Conservation (phyloP, 2,888 invertebrate genomes). For the Caradrina kadenii region DNA sequence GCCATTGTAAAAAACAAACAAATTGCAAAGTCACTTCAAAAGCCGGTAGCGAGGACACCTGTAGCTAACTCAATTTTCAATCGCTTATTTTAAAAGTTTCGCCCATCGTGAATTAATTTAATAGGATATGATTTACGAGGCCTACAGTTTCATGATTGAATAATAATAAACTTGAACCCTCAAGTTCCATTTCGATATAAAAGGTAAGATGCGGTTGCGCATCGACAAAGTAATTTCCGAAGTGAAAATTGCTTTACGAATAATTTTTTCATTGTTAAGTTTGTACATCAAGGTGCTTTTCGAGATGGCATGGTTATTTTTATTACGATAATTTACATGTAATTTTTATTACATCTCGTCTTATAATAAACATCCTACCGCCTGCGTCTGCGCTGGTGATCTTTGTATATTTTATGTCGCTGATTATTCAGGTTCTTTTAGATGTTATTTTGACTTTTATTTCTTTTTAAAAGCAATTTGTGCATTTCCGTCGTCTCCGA, state of each 20-base stretch:
- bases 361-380: constrained; percentile 62
- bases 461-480: constrained; percentile 49
- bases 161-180: constrained; percentile 67
- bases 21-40: constrained; percentile 28
- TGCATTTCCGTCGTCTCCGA: constrained; percentile 47
- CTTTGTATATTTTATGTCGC: constrained; percentile 54
- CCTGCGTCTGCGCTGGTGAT: constrained; percentile 40
- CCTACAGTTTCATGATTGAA: constrained; percentile 69
- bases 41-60: constrained; percentile 37
- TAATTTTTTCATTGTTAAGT: constrained; percentile 66
- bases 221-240: constrained; percentile 77
- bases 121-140: constrained; percentile 64
- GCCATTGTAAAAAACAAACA: constrained; percentile 20
- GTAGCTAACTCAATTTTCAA: constrained; percentile 66
- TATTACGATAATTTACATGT: constrained; percentile 65
- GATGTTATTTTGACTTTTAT: constrained; percentile 37
- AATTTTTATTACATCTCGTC: constrained; percentile 59
- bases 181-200: constrained; percentile 70
- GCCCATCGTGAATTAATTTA: constrained; percentile 66
- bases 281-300: constrained; percentile 56
- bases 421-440: constrained; percentile 47
- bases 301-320: constrained; percentile 64
- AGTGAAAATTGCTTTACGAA: constrained; percentile 83
- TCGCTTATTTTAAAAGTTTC: constrained; percentile 61
- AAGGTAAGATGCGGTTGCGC: constrained; percentile 73